Evolutionary conservation across 2,888 invertebrate species (phyloP).

Genomic region (Ophion ellenae): DNA sequence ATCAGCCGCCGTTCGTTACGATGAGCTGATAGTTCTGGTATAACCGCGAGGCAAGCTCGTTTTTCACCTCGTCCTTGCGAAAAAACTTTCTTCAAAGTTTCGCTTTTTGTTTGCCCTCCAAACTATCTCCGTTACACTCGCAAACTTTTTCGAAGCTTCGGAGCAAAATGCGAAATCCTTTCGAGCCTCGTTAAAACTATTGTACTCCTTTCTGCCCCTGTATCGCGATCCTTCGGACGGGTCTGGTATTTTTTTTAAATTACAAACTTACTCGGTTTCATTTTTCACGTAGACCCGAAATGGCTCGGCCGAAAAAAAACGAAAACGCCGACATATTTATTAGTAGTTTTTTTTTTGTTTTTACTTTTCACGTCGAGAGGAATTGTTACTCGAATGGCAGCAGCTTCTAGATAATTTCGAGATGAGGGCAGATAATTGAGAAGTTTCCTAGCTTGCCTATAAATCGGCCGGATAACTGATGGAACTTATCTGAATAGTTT

Average conservation of each 20-base stretch:
- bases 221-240: slow-evolving; percentile 4
- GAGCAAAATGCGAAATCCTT: slow-evolving; percentile 29
- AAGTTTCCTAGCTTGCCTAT: neutral
- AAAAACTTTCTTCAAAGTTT: slow-evolving; percentile 48
- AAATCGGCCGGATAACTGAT: neutral
- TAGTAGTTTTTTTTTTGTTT: neutral
- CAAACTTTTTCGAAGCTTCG: slow-evolving; percentile 26
- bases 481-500: neutral
- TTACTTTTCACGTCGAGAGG: neutral
- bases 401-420: neutral
- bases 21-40: slow-evolving; percentile 35
- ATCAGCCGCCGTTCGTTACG: neutral
- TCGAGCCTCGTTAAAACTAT: slow-evolving; percentile 37
- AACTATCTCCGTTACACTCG: slow-evolving; percentile 10
- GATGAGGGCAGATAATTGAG: neutral
- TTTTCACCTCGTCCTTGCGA: slow-evolving; percentile 42
- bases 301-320: neutral
- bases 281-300: neutral
- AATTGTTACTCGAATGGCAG: neutral
- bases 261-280: neutral
- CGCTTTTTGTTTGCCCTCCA: slow-evolving; percentile 1
- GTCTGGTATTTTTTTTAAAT: neutral
- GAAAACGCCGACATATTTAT: neutral
- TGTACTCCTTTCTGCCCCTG: neutral
- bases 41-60: slow-evolving; percentile 17